phyloP scores from a whole-genome alignment of 2,113 vertebrate species.

The Scomber scombrus region DNA sequence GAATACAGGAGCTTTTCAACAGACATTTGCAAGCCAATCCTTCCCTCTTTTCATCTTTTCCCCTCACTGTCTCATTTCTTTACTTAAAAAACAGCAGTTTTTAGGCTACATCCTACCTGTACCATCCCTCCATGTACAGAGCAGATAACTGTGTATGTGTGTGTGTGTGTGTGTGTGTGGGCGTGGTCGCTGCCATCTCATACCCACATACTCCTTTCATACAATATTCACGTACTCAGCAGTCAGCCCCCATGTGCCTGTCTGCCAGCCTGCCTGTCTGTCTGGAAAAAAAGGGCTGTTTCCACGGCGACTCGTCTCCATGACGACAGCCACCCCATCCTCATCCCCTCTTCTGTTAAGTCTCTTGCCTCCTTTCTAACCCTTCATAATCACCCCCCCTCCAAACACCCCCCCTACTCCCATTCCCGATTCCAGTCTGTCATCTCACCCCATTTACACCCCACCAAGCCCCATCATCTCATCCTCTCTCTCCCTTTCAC shows the following conservation, averaged over 20 bases:
- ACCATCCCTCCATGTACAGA: conserved; percentile 6
- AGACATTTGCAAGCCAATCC: conserved; percentile 5
- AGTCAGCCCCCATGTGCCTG: conserved; percentile 52
- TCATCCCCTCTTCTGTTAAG: conserved; percentile 66
- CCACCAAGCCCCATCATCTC: conserved; percentile 69
- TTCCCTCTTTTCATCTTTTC: not conserved
- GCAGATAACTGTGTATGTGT: conserved; percentile 15
- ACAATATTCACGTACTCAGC: conserved; percentile 71
- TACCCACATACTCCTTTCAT: conserved; percentile 62
- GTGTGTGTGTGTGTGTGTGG: conserved; percentile 33
- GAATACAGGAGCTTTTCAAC: not conserved
- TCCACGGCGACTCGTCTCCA: conserved; percentile 78
- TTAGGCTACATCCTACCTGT: conserved; percentile 1
- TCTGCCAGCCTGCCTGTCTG: conserved; percentile 59
- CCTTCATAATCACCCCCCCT: conserved; percentile 53
- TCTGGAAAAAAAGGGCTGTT: conserved; percentile 69
- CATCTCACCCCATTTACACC: conserved; percentile 80
- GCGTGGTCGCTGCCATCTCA: conserved; percentile 54
- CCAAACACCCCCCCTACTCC: conserved; percentile 51
- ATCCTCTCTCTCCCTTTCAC: not conserved
- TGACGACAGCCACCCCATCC: conserved; percentile 75
- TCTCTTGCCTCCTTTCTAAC: conserved; percentile 54
- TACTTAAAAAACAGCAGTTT: conserved; percentile 3
- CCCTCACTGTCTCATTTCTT: not conserved
- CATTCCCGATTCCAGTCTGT: conserved; percentile 70